Base-by-base conservation (phyloP, 1,140 invertebrate species). In the Tetragonula clypearis region DNA sequence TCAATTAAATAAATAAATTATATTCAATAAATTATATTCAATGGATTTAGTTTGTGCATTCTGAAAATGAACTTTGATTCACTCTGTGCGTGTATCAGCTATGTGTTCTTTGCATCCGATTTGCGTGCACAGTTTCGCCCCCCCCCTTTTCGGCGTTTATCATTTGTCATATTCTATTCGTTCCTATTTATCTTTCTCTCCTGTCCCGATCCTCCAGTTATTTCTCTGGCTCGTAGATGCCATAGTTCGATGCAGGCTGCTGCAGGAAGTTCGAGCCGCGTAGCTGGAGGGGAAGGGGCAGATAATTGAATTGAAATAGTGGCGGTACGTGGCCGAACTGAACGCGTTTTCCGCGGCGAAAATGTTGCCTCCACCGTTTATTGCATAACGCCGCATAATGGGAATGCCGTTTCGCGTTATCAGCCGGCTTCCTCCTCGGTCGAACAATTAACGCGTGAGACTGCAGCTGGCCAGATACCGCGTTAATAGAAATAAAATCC, bases 241-340 rank as follows among this genome's bases (percentile, higher is more conserved):
- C 68, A 41, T 11, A 9, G 68, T 12, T 11, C 41, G 69, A 49
- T 71, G 49, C 49, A 74, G 23, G 26, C 26, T 6, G 26, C 26
- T 6, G n/a, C 55, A 15, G 15, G 4, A 55, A 74, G 72, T 56
- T 75, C 35, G 53, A 30, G 9, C 15, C 21, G 71, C 15, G 30
- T 8, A 11, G 6, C 30, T 9, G 11, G 35, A 71, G 66, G 26
- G 41, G 41, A 49, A 49, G 23, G 14, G n/a, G 4, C 21, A 17
- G 35, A 35, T 62, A 77, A 77, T 62, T 77, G 75, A 77, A 77
- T 77, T 11, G 35, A 49, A 77, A 77, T 62, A 77, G 15, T 12
- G 30, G 30, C 35, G 21, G 68, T 41, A 26, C 19, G 23, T 19
- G 23, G 15, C 23, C 35, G 35, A 41, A 62, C 8, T 41, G 56